Evolutionary conservation across 92 coral and sea anemone species (phyloP), one percentile per base, ranked within the genome.

Genomic region (Meandrina meandrites): DNA sequence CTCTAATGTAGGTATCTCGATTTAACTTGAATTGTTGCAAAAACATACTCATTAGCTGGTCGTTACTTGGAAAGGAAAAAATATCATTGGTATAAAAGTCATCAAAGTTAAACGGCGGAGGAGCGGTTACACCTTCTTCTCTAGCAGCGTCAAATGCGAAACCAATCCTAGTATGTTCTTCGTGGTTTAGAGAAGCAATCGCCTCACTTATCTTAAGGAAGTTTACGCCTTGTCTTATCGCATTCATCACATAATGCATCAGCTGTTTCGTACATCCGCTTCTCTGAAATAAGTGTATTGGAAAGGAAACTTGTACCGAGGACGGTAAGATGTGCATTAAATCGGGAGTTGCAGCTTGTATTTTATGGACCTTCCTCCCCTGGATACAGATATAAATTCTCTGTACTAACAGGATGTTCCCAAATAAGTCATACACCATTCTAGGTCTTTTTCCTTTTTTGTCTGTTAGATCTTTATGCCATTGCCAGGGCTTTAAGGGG

Each of bases 41-140:
- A 81, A 90, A 86, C 47, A 88, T 88, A 68, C 84, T 34, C 93
- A 90, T 90, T 0, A 90, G 35, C 47, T 86, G 88, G 84, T 87
- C 87, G 69, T 82, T 88, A 37, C 93, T 90, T 40, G 95, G 92
- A 45, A 78, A 76, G 11, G 86, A 36, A 81, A 78, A 93, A 18
- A 90, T 31, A 24, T 32, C 35, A 51, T 83, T 87, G 9, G 54
- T 40, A 86, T 93, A 88, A 66, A 81, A 88, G 34, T 75, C 82
- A 17, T 62, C 27, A 19, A 35, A 31, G 60, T 42, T 28, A 35
- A 18, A 34, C 30, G 24, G 48, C 13, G 1, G 28, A 10, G 12
- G 74, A n/a, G 15, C 40, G 81, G 19, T 11, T n/a, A n/a, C n/a
- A n/a, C 31, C 28, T 10, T 17, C 73, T 21, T 45, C 16, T n/a